A percentile compares a stretch with the other conserved stretches of the same genome.
phyloP scores from a whole-genome alignment of 2,113 vertebrate species.

The Dromaius novaehollandiae region DNA sequence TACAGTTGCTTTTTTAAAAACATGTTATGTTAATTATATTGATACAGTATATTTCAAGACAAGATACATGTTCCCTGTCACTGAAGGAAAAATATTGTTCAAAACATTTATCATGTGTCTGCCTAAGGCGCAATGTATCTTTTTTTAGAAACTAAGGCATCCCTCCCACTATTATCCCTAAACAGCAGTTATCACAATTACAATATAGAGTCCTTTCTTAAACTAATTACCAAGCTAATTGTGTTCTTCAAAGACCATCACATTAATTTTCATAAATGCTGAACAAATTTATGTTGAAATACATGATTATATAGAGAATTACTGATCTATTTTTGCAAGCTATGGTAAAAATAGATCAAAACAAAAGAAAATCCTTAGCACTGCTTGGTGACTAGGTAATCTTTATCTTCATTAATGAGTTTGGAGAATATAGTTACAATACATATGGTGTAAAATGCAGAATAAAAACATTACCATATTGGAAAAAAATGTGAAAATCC shows the following conservation, averaged over 20 bases:
- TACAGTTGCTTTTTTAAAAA: background rate
- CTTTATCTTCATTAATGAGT: constrained; percentile 40
- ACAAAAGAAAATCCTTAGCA: constrained; percentile 32
- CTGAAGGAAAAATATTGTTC: background rate
- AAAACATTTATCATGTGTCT: constrained; percentile 19
- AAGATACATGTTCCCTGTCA: background rate
- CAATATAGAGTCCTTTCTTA: constrained; percentile 34
- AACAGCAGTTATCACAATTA: constrained; percentile 52
- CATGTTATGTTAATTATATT: background rate
- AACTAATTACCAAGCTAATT: constrained; percentile 60
- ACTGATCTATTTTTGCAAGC: background rate
- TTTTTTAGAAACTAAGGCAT: constrained; percentile 29
- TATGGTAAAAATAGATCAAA: constrained; percentile 38
- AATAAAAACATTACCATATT: constrained; percentile 11
- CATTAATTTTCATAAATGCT: constrained; percentile 31
- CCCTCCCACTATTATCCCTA: constrained; percentile 17
- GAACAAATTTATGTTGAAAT: constrained; percentile 27
- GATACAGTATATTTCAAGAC: background rate
- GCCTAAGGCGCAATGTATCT: constrained; percentile 1
- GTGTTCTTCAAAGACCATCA: constrained; percentile 38
- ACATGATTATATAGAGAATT: constrained; percentile 1
- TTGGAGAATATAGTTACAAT: constrained; percentile 34
- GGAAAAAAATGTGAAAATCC: constrained; percentile 30
- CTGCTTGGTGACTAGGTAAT: constrained; percentile 8
- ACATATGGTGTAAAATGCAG: constrained; percentile 22